Evolutionary conservation across 2,888 invertebrate species (phyloP).

Genomic region (Ormyrus pomaceus): DNA sequence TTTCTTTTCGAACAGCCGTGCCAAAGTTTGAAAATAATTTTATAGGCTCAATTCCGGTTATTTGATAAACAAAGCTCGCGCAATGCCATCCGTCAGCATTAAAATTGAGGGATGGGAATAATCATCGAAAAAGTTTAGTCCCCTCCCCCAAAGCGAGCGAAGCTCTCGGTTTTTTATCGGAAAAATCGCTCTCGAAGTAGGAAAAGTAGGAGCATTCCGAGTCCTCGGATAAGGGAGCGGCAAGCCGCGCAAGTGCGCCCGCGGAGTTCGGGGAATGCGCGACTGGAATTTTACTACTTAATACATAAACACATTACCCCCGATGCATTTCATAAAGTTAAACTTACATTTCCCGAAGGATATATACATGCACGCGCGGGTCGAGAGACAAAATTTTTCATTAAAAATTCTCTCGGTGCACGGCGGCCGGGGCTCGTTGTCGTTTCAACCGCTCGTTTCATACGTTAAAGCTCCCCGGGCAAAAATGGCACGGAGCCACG

Average conservation of each 20-base stretch:
- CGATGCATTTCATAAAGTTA: conserved; percentile 43
- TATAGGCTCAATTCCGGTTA: neutral
- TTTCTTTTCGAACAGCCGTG: neutral
- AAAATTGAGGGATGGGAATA: no score
- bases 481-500: conserved; percentile 44
- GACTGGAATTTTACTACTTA: conserved; percentile 39
- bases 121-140: no score
- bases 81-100: no score
- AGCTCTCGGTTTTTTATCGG: no score
- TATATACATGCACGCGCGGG: neutral
- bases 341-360: conserved; percentile 6
- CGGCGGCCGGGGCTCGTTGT: conserved; percentile 26
- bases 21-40: conserved; percentile 1
- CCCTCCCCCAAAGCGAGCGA: no score
- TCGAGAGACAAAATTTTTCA: conserved; percentile 37
- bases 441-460: conserved; percentile 34
- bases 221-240: no score
- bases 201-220: no score
- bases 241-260: no score
- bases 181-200: no score
- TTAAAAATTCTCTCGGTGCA: conserved; percentile 41
- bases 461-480: conserved; percentile 24
- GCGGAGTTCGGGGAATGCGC: neutral
- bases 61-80: no score
- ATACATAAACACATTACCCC: conserved; percentile 38